Conservation (phyloP, 1,140 invertebrate species). For the Anthonomus grandis region DNA sequence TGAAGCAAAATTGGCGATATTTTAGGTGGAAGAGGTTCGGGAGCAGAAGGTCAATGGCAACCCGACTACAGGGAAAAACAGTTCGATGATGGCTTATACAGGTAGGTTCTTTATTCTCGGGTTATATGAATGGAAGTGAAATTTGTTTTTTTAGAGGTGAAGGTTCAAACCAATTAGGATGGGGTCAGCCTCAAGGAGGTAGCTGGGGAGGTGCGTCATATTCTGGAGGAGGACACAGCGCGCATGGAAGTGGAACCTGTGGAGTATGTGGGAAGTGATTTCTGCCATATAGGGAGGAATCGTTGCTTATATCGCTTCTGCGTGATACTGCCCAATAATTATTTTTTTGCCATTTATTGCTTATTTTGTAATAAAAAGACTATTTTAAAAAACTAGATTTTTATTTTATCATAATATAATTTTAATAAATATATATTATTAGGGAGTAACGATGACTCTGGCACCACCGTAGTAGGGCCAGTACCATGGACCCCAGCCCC, state of each 20-base stretch:
- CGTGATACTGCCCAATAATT: neutral
- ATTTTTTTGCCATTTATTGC: neutral
- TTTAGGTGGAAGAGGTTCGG: constrained; percentile 17
- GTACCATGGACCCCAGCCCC: constrained; percentile 1
- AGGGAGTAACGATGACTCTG: neutral
- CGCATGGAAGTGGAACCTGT: neutral
- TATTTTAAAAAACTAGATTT: neutral
- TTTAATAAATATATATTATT: neutral
- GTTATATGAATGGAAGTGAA: neutral
- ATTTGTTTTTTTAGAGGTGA: constrained; percentile 7
- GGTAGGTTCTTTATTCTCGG: too few species aligned
- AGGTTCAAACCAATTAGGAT: constrained; percentile 7
- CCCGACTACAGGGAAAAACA: constrained; percentile 23
- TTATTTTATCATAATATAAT: neutral
- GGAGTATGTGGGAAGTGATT: neutral
- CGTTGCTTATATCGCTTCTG: neutral
- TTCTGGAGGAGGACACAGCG: neutral
- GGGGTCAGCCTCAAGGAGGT: neutral
- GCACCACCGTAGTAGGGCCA: constrained; percentile 5
- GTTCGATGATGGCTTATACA: constrained; percentile 22
- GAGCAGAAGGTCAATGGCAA: constrained; percentile 20
- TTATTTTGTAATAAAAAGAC: neutral
- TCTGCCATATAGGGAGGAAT: too few species aligned
- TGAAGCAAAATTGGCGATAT: constrained; percentile 12
- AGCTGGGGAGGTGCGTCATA: constrained; percentile 2